Conservation (phyloP, 1,140 invertebrate species). For the Tyrophagus putrescentiae region DNA sequence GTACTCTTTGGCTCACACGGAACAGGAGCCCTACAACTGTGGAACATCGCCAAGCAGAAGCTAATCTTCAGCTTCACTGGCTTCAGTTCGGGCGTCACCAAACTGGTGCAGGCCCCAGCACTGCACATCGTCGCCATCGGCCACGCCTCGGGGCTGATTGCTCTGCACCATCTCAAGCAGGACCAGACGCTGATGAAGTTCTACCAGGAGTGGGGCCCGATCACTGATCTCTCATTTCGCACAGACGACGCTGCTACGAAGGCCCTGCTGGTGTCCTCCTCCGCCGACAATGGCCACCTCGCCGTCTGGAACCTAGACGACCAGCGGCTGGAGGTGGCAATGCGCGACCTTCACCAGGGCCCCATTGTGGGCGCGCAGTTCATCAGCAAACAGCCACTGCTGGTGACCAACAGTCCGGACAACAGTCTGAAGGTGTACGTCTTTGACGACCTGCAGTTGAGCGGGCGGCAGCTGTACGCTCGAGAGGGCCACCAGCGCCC, state of each 20-base stretch:
- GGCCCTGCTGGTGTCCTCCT: slow-evolving; percentile 66
- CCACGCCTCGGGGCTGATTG: slow-evolving; percentile 59
- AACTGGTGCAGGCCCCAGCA: slow-evolving; percentile 58
- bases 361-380: slow-evolving; percentile 61
- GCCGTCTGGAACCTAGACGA: slow-evolving; percentile 89
- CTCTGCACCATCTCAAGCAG: slow-evolving; percentile 72
- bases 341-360: slow-evolving; percentile 53
- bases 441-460: slow-evolving; percentile 7
- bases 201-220: slow-evolving; percentile 77
- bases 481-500: slow-evolving; percentile 69
- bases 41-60: slow-evolving; percentile 68
- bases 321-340: slow-evolving; percentile 53
- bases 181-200: slow-evolving; percentile 73
- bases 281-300: slow-evolving; percentile 54
- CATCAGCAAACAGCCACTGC: slow-evolving; percentile 66
- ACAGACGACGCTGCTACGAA: slow-evolving; percentile 48
- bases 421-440: slow-evolving; percentile 66
- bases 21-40: slow-evolving; percentile 69
- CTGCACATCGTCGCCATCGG: slow-evolving; percentile 77
- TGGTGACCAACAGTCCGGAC: slow-evolving; percentile 79
- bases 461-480: slow-evolving; percentile 30
- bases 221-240: slow-evolving; percentile 67
- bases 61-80: slow-evolving; percentile 64
- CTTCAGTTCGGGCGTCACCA: slow-evolving; percentile 43
- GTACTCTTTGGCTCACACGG: slow-evolving; percentile 78